Conservation (phyloP, 2,797 vertebrate genomes). For the Danio aesculapii region DNA sequence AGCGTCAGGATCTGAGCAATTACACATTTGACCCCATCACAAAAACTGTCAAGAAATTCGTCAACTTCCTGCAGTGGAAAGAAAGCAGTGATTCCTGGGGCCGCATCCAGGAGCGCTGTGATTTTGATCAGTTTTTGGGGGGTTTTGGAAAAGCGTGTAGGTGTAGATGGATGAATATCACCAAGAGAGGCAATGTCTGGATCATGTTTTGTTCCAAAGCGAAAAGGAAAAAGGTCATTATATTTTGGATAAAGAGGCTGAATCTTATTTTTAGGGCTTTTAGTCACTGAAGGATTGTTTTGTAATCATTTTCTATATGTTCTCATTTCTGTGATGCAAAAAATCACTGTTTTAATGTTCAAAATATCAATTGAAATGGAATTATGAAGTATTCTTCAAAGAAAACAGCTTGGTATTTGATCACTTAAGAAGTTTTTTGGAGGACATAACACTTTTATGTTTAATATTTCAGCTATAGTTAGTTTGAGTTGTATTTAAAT, state of each 20-base stretch:
- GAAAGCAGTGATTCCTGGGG: constrained; percentile 18
- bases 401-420: no score
- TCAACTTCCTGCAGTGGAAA: background rate
- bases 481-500: no score
- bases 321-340: no score
- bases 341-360: no score
- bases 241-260: background rate
- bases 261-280: no score
- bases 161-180: constrained; percentile 28
- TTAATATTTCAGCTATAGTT: no score
- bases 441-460: no score
- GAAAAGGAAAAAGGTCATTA: background rate
- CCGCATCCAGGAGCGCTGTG: background rate
- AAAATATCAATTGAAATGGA: no score
- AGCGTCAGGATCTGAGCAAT: constrained; percentile 26
- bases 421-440: no score
- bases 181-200: background rate
- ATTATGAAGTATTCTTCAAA: no score
- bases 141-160: constrained; percentile 2
- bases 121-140: constrained; percentile 15
- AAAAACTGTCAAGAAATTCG: constrained; percentile 18
- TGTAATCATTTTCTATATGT: no score
- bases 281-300: no score
- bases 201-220: background rate
- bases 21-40: constrained; percentile 63